Evolutionary conservation across 2,797 vertebrate genomes (phyloP), one percentile per base, ranked within the genome.

Genomic region (Chaetodon trifasciatus): DNA sequence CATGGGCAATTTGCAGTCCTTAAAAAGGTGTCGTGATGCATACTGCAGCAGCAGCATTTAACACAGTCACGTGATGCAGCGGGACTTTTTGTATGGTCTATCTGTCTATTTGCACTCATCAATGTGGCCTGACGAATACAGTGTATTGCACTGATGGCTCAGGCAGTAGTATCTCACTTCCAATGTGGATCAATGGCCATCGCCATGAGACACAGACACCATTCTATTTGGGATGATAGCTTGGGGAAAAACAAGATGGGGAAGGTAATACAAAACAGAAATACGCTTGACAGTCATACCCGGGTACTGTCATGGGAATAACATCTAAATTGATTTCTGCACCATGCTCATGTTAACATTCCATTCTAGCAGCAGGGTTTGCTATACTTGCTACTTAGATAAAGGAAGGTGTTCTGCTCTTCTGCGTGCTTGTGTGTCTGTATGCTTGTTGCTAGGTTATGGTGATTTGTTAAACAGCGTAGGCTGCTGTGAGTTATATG

Each of bases 211-310:
- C 79, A 81, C 81, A 91, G 91, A 93, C 89, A 90, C 86, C 85
- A 91, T 93, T 93, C 89, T 92, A 89, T 94, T 94, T 93, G 89
- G 84, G 90, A 89, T 90, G 91, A 93, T 92, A 83, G 92, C 91
- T 91, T 64, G 52, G 84, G 91, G 87, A 80, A 81, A 90, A 90
- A 93, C 89, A 93, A 94, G 86, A 88, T 84, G 78, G 88, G 76
- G 84, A 86, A 89, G 88, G 89, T 91, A 93, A 93, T 89, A 94
- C 84, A 85, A 92, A 94, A 93, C 78, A 92, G 88, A 91, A 93
- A 91, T 88, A 85, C 86, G 79, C 76, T 77, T 86, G 87, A 88
- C 86, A 74, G 86, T 83, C 84, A 79, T 87, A 78, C 75, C 73
- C 50, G 46, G 79, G 50, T 61, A 55, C 74, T 86, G 85, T 89